Conservation (phyloP, 1,140 invertebrate species). For the Neotoxoptera formosana region DNA sequence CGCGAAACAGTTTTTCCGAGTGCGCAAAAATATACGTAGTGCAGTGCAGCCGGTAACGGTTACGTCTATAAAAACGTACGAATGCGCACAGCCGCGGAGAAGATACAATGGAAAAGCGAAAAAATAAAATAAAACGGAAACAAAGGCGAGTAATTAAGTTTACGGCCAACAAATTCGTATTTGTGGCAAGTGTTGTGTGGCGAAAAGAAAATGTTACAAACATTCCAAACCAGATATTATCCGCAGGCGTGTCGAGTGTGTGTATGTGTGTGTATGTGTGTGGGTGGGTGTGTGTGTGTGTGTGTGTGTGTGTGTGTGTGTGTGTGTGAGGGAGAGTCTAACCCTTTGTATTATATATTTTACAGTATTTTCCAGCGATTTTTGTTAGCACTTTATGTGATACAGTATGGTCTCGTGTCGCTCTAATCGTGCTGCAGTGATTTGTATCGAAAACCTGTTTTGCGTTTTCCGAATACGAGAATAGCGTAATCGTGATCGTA, state of each 20-base stretch:
- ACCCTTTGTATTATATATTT: neutral
- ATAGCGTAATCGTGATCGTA: neutral
- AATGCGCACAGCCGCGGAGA: no score
- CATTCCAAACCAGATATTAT: neutral
- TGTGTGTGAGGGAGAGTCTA: neutral
- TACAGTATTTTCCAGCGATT: neutral
- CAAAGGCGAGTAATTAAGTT: conserved; percentile 28
- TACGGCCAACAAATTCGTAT: neutral
- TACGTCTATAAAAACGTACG: neutral
- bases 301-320: neutral
- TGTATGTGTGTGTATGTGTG: neutral
- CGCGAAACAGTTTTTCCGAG: neutral
- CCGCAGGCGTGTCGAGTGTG: neutral
- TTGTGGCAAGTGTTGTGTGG: neutral
- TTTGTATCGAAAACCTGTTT: neutral
- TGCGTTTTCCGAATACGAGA: neutral
- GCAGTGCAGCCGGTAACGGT: neutral
- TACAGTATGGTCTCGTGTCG: no score
- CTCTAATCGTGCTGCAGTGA: neutral
- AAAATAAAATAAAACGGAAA: neutral
- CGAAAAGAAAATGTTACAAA: neutral
- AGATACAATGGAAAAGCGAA: neutral
- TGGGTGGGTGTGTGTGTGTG: neutral
- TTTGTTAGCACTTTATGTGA: neutral
- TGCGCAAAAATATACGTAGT: neutral